These are phyloP conservation scores for Tringa solitaria DNA, from an alignment of 2,113 vertebrate genomes.

Conservation along the genomic window DNA sequence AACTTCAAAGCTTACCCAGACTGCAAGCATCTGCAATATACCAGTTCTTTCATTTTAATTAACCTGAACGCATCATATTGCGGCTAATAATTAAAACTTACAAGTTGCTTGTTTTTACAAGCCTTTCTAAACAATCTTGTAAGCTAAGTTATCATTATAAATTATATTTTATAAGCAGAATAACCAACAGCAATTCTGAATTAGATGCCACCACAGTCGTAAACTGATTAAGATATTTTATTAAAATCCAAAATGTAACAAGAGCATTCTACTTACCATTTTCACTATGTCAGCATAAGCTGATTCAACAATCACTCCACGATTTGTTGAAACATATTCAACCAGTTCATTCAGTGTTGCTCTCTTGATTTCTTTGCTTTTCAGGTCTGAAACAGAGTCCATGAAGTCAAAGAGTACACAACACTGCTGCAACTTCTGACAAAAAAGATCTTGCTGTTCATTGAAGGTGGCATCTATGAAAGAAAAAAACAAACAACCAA, in stretches of 20 bases:
- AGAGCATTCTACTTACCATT: slow-evolving; percentile 85
- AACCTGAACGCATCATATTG: not conserved
- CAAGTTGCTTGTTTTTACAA: not conserved
- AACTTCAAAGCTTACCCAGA: not conserved
- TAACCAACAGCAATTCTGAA: not conserved
- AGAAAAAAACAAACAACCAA: not conserved
- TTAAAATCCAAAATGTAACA: slow-evolving; percentile 17
- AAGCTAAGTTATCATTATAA: not conserved
- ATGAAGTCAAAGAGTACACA: slow-evolving; percentile 96
- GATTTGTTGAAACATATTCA: slow-evolving; percentile 96
- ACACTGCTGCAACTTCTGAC: slow-evolving; percentile 96
- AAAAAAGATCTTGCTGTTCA: slow-evolving; percentile 94
- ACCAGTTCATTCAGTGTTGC: slow-evolving; percentile 95
- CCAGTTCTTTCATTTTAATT: not conserved
- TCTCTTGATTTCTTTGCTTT: slow-evolving; percentile 98
- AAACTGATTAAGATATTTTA: not conserved
- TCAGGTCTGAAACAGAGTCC: slow-evolving; percentile 94
- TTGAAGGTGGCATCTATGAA: slow-evolving; percentile 88
- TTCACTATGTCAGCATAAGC: slow-evolving; percentile 94
- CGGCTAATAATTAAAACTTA: slow-evolving; percentile 18
- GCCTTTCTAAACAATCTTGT: not conserved
- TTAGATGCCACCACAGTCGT: not conserved
- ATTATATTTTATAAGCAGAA: not conserved
- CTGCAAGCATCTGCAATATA: not conserved
- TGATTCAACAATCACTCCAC: slow-evolving; percentile 93